Base-by-base conservation (phyloP, 2,888 invertebrate species). In the Aleiodes alternator region DNA sequence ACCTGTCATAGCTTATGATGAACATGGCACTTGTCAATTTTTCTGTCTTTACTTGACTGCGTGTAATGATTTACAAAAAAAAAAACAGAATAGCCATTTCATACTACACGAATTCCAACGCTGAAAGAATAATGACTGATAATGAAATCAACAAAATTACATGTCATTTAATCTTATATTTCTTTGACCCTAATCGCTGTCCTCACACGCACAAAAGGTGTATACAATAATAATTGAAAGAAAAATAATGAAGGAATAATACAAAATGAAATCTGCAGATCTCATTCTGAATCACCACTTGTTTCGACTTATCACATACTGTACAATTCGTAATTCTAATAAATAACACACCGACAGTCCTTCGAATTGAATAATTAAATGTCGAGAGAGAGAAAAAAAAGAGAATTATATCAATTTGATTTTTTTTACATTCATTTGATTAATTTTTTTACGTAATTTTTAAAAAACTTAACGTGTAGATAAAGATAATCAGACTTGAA, bases 301-400 rank as follows among this genome's bases (percentile, higher is more conserved):
- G 43, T 43, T 11, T 64, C 64, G 16, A 69, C 61, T 74, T 74
- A 69, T 73, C 61, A 59, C 34, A 59, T 74, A 74, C 69, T 74
- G 69, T 69, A 74, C 74, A 74, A 74, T 69, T 29, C 14, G 48
- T 23, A 16, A 31, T 34, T 34, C 29, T 34, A 69, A 61, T 69
- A 69, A 74, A 74, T 74, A 69, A 74, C 53, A 68, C 51, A 53
- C 43, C 53, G 69, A 69, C 69, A 70, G 70, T 69, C 69, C 11
- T 8, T 69, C 23, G 23, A 34, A 61, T 57, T 68, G 57, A 38
- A 69, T 61, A 51, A 74, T 69, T 59, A 48, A 68, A 57, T 57
- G 56, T 53, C 48, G 38, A 31, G 34, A 9, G 23, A 23, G 38
- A 31, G 53, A 53, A 64, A 69, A 74, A 11, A 66, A 38, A 43